Percentiles rank a stretch among this genome's conserved stretches.
Evolutionary conservation across 2,888 invertebrate genomes (phyloP).

Genomic region (Nowickia ferox): DNA sequence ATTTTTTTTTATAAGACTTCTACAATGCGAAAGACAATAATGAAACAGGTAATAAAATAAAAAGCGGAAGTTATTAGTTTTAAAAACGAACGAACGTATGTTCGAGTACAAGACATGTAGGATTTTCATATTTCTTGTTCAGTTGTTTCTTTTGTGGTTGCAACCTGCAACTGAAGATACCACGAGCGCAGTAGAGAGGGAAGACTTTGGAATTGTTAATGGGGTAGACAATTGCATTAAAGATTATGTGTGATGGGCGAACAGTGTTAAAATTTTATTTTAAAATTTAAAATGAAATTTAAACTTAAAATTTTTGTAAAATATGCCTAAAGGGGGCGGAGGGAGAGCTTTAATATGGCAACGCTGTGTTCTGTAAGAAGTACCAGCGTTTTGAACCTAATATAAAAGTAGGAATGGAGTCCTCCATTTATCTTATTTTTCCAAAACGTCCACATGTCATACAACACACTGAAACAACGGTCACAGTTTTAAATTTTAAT

Average conservation of each 20-base stretch:
- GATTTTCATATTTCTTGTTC: constrained; percentile 36
- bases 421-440: too few species aligned
- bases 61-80: constrained; percentile 72
- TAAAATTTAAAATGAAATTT: too few species aligned
- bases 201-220: constrained; percentile 31
- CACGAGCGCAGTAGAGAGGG: background rate
- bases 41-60: constrained; percentile 61
- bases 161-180: background rate
- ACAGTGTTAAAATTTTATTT: background rate
- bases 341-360: too few species aligned
- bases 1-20: constrained; percentile 51
- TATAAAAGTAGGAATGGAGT: too few species aligned
- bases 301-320: too few species aligned
- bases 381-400: too few species aligned
- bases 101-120: constrained; percentile 56
- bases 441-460: background rate
- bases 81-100: constrained; percentile 40
- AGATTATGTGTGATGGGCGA: background rate
- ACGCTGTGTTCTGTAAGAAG: too few species aligned
- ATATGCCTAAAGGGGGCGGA: too few species aligned
- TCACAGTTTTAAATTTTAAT: constrained; percentile 19
- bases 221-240: constrained; percentile 2
- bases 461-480: background rate
- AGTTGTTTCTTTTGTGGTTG: constrained; percentile 11
- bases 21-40: constrained; percentile 16